Percentiles rank a stretch among this genome's conserved stretches.
Conservation (phyloP, 2,888 invertebrate genomes). For the Thyatira batis region DNA sequence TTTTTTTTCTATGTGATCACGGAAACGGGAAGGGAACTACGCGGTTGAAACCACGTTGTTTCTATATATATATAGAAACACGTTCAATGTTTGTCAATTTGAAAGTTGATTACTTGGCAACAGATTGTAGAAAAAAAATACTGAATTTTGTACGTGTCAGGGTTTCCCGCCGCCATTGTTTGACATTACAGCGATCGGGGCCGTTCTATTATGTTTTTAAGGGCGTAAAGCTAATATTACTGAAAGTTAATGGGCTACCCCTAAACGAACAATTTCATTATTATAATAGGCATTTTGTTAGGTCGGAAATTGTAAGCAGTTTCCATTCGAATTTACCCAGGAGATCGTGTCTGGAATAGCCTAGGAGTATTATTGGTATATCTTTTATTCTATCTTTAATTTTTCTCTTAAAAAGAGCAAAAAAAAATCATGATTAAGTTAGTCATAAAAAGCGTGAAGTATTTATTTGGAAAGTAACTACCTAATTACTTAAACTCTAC, state of each 20-base stretch:
- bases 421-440: no score
- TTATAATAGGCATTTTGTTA: slow-evolving; percentile 17
- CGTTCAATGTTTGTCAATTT: neutral
- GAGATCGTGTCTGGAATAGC: neutral
- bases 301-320: slow-evolving; percentile 12
- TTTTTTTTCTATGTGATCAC: no score
- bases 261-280: slow-evolving; percentile 24
- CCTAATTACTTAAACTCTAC: no score
- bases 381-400: no score
- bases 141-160: slow-evolving; percentile 11
- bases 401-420: no score
- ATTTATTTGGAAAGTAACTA: no score
- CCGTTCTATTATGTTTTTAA: slow-evolving; percentile 19
- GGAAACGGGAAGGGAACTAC: no score
- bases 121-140: slow-evolving; percentile 3
- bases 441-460: no score
- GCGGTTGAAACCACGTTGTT: no score
- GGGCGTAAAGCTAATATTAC: slow-evolving; percentile 19
- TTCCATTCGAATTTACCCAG: slow-evolving; percentile 3
- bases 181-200: slow-evolving; percentile 13
- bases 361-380: neutral
- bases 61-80: no score
- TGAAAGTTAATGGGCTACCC: slow-evolving; percentile 19
- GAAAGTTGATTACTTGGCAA: neutral
- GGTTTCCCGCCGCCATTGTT: slow-evolving; percentile 13